Evolutionary conservation across 2,113 vertebrate species (phyloP).

Genomic region (Aldabrachelys gigantea): DNA sequence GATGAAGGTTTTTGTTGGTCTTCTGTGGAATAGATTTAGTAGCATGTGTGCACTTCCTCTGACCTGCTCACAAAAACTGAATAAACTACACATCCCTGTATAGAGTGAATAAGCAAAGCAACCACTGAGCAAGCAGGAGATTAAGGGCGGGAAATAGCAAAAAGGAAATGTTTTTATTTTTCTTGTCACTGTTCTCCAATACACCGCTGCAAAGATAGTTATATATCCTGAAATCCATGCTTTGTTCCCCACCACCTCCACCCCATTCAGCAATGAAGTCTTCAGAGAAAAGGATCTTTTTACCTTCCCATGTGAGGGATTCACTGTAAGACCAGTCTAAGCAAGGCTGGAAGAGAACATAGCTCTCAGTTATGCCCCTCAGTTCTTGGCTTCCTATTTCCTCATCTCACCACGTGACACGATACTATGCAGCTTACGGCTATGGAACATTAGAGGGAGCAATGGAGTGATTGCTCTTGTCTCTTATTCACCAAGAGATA

Average conservation of each 20-base stretch:
- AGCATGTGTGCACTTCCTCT: not conserved
- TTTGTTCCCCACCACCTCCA: not conserved
- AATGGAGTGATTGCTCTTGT: not conserved
- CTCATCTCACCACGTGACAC: not conserved
- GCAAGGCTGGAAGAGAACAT: not conserved
- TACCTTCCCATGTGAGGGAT: not conserved
- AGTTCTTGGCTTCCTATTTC: not conserved
- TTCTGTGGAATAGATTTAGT: not conserved
- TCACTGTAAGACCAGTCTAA: conserved; percentile 1
- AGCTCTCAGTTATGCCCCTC: not conserved
- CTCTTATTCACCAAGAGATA: not conserved
- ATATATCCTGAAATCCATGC: accelerated
- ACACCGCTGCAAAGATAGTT: not conserved
- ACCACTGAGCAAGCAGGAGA: not conserved
- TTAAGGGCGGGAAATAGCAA: not conserved
- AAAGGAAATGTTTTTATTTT: not conserved
- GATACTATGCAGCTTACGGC: not conserved
- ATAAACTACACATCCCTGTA: not conserved
- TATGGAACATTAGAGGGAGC: not conserved
- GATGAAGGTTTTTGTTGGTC: not conserved
- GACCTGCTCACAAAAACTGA: not conserved
- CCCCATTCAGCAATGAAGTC: not conserved
- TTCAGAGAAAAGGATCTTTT: not conserved
- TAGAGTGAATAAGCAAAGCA: not conserved
- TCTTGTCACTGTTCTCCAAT: not conserved